These are phyloP conservation scores for Pholis gunnellus DNA, from an alignment of 2,113 vertebrate genomes.

Conservation along the genomic window DNA sequence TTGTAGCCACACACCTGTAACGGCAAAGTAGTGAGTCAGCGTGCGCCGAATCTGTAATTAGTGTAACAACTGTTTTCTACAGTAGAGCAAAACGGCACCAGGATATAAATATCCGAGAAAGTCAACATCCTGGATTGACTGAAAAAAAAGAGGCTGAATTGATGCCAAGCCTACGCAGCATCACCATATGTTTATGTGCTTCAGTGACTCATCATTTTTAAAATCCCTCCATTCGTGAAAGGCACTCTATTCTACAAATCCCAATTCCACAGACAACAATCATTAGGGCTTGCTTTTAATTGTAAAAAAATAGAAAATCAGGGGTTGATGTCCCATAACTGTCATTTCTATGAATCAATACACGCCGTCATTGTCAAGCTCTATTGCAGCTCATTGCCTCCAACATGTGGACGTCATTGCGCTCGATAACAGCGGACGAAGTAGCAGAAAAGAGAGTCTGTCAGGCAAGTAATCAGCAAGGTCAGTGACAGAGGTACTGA, in stretches of 20 bases:
- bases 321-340: conserved; percentile 10
- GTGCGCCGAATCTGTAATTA: background rate
- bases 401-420: conserved; percentile 5
- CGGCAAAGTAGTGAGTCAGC: background rate
- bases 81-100: background rate
- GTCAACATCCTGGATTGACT: background rate
- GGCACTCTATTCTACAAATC: background rate
- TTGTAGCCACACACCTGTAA: background rate
- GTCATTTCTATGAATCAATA: conserved; percentile 56
- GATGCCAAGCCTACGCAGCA: background rate
- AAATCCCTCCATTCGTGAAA: conserved; percentile 33
- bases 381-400: conserved; percentile 17
- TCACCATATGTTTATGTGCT: conserved; percentile 5
- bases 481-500: conserved; percentile 50
- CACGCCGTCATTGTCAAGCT: conserved; percentile 34
- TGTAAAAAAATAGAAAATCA: conserved; percentile 6
- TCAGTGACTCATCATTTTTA: conserved; percentile 28
- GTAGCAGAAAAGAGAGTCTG: conserved; percentile 41
- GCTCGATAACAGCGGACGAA: conserved; percentile 34
- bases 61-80: background rate
- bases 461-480: conserved; percentile 66
- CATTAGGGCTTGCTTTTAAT: background rate
- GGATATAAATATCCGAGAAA: background rate
- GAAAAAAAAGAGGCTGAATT: background rate
- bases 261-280: background rate